These are phyloP conservation scores for Metopia argyrocephala DNA, from an alignment of 2,888 invertebrate genomes.

Conservation along the genomic window DNA sequence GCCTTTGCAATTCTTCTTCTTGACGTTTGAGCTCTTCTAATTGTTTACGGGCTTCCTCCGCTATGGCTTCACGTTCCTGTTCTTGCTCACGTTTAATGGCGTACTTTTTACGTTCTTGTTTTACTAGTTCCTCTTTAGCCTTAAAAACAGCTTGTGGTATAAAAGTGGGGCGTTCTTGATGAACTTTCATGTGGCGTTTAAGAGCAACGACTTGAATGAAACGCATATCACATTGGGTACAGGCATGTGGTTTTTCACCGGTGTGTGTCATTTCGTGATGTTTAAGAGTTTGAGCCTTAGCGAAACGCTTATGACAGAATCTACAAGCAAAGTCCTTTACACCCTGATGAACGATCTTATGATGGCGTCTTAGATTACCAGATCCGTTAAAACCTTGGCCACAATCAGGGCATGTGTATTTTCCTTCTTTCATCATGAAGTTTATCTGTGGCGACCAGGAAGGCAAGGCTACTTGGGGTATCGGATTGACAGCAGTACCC, in stretches of 20 bases:
- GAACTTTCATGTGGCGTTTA: slow-evolving; percentile 75
- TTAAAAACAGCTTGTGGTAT: slow-evolving; percentile 68
- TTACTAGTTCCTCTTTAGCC: slow-evolving; percentile 73
- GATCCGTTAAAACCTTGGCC: slow-evolving; percentile 75
- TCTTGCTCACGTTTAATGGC: slow-evolving; percentile 73
- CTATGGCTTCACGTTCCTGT: slow-evolving; percentile 72
- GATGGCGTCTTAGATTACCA: slow-evolving; percentile 75
- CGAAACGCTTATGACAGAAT: slow-evolving; percentile 75
- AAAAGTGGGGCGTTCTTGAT: slow-evolving; percentile 71
- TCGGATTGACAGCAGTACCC: slow-evolving; percentile 74
- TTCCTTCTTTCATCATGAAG: slow-evolving; percentile 76
- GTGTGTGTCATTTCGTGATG: slow-evolving; percentile 78
- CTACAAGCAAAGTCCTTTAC: slow-evolving; percentile 76
- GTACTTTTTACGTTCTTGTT: slow-evolving; percentile 73
- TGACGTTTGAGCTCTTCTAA: slow-evolving; percentile 70
- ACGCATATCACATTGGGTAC: slow-evolving; percentile 74
- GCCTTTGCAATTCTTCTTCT: slow-evolving; percentile 66
- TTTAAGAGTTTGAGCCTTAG: slow-evolving; percentile 76
- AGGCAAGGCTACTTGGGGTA: slow-evolving; percentile 74
- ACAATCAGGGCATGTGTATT: slow-evolving; percentile 75
- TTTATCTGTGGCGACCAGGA: slow-evolving; percentile 77
- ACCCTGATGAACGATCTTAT: slow-evolving; percentile 76
- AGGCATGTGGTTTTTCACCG: slow-evolving; percentile 76
- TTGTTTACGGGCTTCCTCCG: slow-evolving; percentile 74
- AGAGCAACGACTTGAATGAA: slow-evolving; percentile 76